phyloP scores from a whole-genome alignment of 2,888 invertebrate species.

The Penaeus monodon region DNA sequence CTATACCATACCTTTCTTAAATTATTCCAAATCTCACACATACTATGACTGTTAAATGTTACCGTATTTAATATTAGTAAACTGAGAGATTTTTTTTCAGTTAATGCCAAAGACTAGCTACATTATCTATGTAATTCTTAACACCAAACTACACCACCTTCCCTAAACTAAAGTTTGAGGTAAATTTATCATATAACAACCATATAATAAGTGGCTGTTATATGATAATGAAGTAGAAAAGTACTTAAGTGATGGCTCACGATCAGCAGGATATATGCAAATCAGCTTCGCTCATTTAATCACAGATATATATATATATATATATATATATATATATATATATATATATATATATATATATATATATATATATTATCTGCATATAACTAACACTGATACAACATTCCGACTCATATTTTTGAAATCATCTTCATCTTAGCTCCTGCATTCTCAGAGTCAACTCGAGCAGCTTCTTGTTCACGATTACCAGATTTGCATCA shows the following conservation, averaged over 20 bases:
- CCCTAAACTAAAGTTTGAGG: constrained; percentile 46
- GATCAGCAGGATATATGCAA: constrained; percentile 24
- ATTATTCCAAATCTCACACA: constrained; percentile 41
- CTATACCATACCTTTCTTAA: constrained; percentile 19
- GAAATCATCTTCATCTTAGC: constrained; percentile 25
- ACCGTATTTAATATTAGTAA: constrained; percentile 47
- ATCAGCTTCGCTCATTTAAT: constrained; percentile 39
- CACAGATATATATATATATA: background rate
- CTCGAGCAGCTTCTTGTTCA: background rate
- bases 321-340: constrained; percentile 17
- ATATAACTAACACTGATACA: constrained; percentile 40
- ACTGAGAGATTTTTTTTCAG: constrained; percentile 40
- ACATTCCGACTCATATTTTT: constrained; percentile 23
- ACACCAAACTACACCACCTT: constrained; percentile 50
- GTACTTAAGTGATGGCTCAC: constrained; percentile 40
- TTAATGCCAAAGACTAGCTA: constrained; percentile 61
- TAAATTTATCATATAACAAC: constrained; percentile 23
- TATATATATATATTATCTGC: constrained; percentile 38
- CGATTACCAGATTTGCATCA: constrained; percentile 36
- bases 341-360: too few relatives aligned
- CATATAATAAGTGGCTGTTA: constrained; percentile 37
- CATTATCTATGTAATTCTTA: constrained; percentile 39
- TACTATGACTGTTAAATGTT: constrained; percentile 27
- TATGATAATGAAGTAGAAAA: constrained; percentile 47
- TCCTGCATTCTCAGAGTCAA: constrained; percentile 16